A percentile compares a stretch with the other conserved stretches of the same genome.
Conservation (phyloP, 2,888 invertebrate species). For the Chorisops tibialis region DNA sequence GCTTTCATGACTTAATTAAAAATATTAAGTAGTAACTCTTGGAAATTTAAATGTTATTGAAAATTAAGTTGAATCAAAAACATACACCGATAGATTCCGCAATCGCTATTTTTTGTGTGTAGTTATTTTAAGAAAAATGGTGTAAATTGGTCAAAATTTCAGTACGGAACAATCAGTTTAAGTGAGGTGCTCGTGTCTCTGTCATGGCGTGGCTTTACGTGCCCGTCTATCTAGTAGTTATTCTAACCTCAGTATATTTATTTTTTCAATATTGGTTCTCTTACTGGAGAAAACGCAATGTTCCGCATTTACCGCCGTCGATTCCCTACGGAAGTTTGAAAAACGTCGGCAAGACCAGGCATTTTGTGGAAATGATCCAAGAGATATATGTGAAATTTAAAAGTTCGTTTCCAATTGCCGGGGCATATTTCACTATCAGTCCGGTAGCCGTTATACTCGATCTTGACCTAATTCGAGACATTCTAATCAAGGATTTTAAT, state of each 20-base stretch:
- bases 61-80: too few relatives aligned
- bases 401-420: constrained; percentile 40
- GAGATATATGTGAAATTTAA: not conserved
- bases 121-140: too few relatives aligned
- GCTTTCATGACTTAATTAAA: too few relatives aligned
- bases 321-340: constrained; percentile 39
- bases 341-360: not conserved
- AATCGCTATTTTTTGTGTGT: too few relatives aligned
- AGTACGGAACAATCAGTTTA: too few relatives aligned
- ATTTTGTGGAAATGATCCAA: constrained; percentile 4
- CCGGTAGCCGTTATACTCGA: constrained; percentile 44
- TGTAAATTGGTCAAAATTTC: too few relatives aligned
- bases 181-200: too few relatives aligned
- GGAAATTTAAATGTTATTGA: too few relatives aligned
- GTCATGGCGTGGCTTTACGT: too few relatives aligned
- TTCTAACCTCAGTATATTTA: not conserved
- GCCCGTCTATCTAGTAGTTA: too few relatives aligned
- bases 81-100: too few relatives aligned
- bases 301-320: constrained; percentile 32
- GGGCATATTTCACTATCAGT: constrained; percentile 43
- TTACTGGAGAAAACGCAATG: constrained; percentile 33
- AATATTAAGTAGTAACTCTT: too few relatives aligned
- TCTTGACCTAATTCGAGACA: constrained; percentile 43
- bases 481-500: constrained; percentile 43
- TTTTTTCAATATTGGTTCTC: constrained; percentile 26